phyloP scores from a whole-genome alignment of 2,888 invertebrate genomes.

The Drosophila pseudotalamancana region DNA sequence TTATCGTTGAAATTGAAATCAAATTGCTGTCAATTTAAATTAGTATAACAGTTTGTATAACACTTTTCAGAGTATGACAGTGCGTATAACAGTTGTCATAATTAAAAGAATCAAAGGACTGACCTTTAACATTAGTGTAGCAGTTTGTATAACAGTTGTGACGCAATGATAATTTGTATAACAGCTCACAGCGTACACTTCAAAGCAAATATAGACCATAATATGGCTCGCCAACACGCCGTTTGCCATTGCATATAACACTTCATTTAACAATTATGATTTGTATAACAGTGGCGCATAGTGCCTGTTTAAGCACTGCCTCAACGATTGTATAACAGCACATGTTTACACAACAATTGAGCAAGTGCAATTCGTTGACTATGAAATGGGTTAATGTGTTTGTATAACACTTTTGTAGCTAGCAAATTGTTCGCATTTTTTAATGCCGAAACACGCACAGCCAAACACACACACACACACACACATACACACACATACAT shows the following conservation, averaged over 20 bases:
- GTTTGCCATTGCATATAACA: background rate
- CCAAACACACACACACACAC: background rate
- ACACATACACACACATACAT: background rate
- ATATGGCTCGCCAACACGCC: too few relatives aligned
- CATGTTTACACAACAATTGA: constrained; percentile 37
- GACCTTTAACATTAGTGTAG: too few relatives aligned
- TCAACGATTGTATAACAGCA: background rate
- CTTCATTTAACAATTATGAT: background rate
- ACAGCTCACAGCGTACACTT: background rate
- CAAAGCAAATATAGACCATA: too few relatives aligned
- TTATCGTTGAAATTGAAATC: too few relatives aligned
- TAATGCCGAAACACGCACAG: constrained; percentile 1
- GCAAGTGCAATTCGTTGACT: constrained; percentile 16
- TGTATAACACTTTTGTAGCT: constrained; percentile 40
- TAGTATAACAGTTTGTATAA: constrained; percentile 4
- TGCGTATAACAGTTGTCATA: background rate
- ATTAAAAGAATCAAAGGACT: too few relatives aligned
- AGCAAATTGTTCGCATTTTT: constrained; percentile 31
- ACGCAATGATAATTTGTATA: background rate
- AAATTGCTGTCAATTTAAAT: background rate
- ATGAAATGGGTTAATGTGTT: constrained; percentile 38
- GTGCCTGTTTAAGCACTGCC: background rate
- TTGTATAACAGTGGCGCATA: background rate
- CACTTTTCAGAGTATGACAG: background rate
- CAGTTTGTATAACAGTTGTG: background rate